Base-by-base conservation (phyloP, 2,888 invertebrate species). In the Baronia brevicornis region DNA sequence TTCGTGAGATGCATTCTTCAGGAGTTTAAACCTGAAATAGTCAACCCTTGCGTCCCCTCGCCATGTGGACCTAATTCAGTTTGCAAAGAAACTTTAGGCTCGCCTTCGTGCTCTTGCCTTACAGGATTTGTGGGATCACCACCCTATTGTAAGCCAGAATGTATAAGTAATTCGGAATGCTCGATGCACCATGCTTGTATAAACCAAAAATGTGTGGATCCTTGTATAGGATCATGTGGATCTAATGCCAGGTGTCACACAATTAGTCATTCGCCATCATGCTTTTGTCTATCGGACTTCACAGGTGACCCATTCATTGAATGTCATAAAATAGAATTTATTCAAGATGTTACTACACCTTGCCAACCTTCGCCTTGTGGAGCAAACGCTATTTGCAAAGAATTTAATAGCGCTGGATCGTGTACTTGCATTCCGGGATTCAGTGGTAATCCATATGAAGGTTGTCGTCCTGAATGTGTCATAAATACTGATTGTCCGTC, bases 21-120 rank as follows among this genome's bases (percentile, higher is more conserved):
- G 65, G 63, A 70, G 74, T 85, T 78, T 51, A 78, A 68, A 51
- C 84, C 84, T 9, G 74, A 79, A 44, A 60, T 66, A 21, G 54
- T 79, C 14, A 88, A 92, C 53, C 91, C 92, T n/a, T 94, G 94
- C 54, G 72, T 82, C 32, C 92, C 93, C 29, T 90, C 91, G 18
- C 93, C 94, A 1, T 94, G 94, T 62, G 94, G 94, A n/a, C 88
- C 91, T 1, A 90, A 91, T 60, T 86, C 93, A 1, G 85, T 91
- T 54, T 94, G 93, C 53, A 88, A 88, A 57, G 86, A 89, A 41
- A 70, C 85, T 5, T 88, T 88, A 25, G 89, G 88, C 20, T 80
- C 88, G 17, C 91, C 92, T 0, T 89, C 91, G 1, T 94, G 94
- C 59, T 90, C 92, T 5, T 94, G 94, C 53, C 72, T 89, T 13